Evolutionary conservation across 2,113 vertebrate genomes (phyloP), one percentile per base, ranked within the genome.

Genomic region (Sialia sialis): DNA sequence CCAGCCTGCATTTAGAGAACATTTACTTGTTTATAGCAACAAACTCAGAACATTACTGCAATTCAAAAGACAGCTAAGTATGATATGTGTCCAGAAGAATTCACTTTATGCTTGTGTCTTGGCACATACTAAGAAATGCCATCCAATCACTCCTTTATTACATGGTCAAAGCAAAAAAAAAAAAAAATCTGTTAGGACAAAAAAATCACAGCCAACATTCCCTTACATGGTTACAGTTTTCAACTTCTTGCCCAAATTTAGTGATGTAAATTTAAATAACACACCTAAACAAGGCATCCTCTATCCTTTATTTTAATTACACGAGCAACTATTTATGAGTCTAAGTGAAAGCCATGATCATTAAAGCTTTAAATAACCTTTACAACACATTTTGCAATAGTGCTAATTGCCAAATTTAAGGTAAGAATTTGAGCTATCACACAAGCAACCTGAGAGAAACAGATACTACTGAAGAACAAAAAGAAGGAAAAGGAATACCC

Each of bases 1-100:
- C 80, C 58, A 94, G 81, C 14, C 81, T 82, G 55, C 64, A 81
- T 80, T 94, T 63, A 87, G 46, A 87, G 73, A 94, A 89, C 77
- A 62, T 78, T 75, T 84, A 84, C 41, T 94, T 93, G 81, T 89
- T 94, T 94, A 84, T 89, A 95, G 94, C 87, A 94, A 94, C 94
- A 94, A 89, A 91, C 69, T 63, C 44, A 41, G 89, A 89, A 94
- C 78, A 93, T 62, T 20, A 69, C 36, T 81, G 44, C 80, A 91
- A 86, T 78, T 90, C 54, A 94, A 72, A 85, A 83, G 68, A 73
- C 88, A 76, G 46, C 52, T 78, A 92, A 84, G 62, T 76, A 92
- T 82, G 85, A 89, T 52, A 78, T 63, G 54, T 49, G 41, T 67
- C 59, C 59, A 80, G 72, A 96, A 87, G 60, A 91, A 95, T 85